These are phyloP conservation scores for Drosophila orena DNA, from an alignment of 1,140 invertebrate genomes.

Conservation along the genomic window DNA sequence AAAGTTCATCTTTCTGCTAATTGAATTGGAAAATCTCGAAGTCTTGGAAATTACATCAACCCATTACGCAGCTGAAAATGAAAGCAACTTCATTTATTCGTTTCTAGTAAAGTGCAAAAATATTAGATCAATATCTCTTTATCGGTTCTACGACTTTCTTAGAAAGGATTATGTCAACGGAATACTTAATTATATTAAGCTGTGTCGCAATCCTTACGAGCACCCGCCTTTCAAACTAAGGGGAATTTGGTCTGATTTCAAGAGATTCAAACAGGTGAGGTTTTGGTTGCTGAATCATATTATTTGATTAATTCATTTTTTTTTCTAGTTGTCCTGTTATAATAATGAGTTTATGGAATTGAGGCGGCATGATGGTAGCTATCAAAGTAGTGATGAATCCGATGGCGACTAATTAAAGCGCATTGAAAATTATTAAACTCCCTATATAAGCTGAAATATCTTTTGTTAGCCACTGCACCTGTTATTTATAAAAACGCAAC, in stretches of 20 bases:
- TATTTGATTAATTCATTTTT: background rate
- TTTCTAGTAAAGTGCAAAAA: background rate
- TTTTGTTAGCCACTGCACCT: too few relatives aligned
- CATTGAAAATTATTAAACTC: too few relatives aligned
- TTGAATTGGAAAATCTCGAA: background rate
- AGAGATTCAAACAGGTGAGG: background rate
- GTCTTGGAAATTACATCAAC: slow-evolving; percentile 10
- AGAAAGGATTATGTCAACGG: background rate
- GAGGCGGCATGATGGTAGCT: background rate
- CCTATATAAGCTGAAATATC: too few relatives aligned
- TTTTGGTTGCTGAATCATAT: background rate
- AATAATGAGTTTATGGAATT: background rate
- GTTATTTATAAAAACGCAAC: too few relatives aligned
- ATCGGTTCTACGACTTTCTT: background rate
- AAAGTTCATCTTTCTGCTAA: background rate
- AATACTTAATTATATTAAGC: background rate
- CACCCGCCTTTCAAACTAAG: background rate
- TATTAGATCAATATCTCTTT: slow-evolving; percentile 1
- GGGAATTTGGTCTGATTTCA: background rate
- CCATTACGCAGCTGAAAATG: background rate
- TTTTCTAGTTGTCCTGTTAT: background rate
- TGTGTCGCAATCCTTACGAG: background rate
- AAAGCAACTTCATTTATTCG: background rate
- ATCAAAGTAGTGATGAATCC: background rate
- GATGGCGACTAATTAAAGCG: background rate